Conservation (phyloP, 2,888 invertebrate species). For the Callyntrura sp. region DNA sequence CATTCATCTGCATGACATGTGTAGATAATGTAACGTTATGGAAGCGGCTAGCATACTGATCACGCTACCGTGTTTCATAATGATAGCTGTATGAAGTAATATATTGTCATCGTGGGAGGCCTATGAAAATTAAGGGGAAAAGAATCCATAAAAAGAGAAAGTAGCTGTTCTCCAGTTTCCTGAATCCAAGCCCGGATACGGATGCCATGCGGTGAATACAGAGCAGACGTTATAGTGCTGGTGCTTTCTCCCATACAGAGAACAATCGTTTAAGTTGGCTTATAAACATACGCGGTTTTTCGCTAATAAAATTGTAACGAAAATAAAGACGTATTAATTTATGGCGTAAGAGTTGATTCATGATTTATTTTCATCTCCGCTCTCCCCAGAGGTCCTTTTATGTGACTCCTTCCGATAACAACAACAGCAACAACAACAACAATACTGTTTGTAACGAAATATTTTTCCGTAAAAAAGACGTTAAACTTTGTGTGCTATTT, state of each 20-base stretch:
- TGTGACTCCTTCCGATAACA: no score
- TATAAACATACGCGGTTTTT: no score
- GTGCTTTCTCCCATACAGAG: not conserved
- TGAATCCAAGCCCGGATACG: not conserved
- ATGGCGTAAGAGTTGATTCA: no score
- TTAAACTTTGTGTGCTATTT: no score
- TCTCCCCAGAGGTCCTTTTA: not conserved
- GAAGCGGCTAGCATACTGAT: constrained; percentile 58
- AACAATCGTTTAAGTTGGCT: no score
- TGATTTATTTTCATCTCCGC: no score
- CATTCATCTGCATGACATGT: constrained; percentile 63
- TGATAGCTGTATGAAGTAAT: constrained; percentile 43
- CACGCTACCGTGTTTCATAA: constrained; percentile 27
- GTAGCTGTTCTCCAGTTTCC: no score
- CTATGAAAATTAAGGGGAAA: constrained; percentile 24
- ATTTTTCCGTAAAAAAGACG: no score
- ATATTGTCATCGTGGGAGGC: constrained; percentile 45
- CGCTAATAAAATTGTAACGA: no score
- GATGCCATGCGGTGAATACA: not conserved
- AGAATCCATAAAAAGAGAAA: not conserved
- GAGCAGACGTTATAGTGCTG: not conserved
- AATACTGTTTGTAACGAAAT: not conserved
- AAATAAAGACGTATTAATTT: no score
- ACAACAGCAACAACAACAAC: no score
- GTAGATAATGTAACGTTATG: constrained; percentile 54